A percentile compares a stretch with the other conserved stretches of the same genome.
These are phyloP conservation scores for Physeter macrocephalus DNA, from an alignment of 2,113 vertebrate species.

Conservation along the genomic window DNA sequence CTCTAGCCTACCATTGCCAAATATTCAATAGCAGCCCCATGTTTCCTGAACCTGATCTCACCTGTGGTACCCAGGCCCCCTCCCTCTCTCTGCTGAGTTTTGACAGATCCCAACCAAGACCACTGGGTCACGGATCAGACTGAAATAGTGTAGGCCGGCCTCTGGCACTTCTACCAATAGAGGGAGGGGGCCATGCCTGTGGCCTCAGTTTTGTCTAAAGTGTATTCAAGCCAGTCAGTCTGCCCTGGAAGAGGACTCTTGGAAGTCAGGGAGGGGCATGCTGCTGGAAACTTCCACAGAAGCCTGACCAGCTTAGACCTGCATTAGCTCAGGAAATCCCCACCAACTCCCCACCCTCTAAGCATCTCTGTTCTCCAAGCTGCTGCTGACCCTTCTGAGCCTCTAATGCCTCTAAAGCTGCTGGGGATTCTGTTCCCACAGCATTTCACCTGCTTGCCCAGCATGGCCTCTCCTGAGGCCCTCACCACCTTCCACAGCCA, in stretches of 20 bases:
- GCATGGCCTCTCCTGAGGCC: background rate
- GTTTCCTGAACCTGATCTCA: background rate
- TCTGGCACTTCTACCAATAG: background rate
- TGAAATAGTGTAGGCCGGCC: background rate
- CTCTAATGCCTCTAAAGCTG: conserved; percentile 32
- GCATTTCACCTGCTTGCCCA: background rate
- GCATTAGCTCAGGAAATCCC: conserved; percentile 57
- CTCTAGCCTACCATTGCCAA: background rate
- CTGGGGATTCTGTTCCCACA: background rate
- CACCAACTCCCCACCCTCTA: background rate
- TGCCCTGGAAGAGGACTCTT: background rate
- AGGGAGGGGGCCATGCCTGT: background rate
- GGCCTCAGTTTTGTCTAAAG: background rate
- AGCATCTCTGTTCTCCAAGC: background rate
- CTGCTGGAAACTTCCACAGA: conserved; percentile 35
- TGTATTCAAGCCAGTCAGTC: background rate
- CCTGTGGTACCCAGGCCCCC: background rate
- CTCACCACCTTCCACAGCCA: background rate
- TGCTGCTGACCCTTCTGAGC: conserved; percentile 9
- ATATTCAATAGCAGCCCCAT: background rate
- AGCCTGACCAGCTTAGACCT: conserved; percentile 17
- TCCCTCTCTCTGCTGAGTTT: background rate
- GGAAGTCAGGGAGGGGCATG: background rate
- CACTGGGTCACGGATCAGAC: background rate
- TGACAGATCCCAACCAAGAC: background rate